These are phyloP conservation scores for Cololabis saira DNA, from an alignment of 2,113 vertebrate species.

Conservation along the genomic window DNA sequence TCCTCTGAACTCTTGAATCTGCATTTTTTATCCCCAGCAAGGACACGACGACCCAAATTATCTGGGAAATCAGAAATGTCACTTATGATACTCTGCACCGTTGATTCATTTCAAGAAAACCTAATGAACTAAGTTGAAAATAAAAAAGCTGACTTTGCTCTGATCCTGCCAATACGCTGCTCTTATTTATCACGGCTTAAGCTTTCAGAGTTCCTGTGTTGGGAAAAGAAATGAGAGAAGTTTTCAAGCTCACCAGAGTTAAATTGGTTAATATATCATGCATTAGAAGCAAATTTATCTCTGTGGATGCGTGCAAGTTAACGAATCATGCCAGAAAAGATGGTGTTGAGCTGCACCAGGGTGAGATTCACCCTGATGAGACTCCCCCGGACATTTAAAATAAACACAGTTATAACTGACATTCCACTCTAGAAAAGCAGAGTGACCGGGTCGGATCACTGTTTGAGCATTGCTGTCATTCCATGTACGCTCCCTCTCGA, in stretches of 20 bases:
- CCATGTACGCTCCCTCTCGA: constrained; percentile 43
- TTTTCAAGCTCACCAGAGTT: background rate
- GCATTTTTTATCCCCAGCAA: constrained; percentile 53
- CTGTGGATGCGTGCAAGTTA: background rate
- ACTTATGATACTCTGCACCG: background rate
- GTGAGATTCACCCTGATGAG: constrained; percentile 25
- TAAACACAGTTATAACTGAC: constrained; percentile 53
- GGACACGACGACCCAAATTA: constrained; percentile 41
- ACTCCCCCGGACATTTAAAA: constrained; percentile 40
- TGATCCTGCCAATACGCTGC: too few species aligned
- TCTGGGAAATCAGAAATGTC: constrained; percentile 41
- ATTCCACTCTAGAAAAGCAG: constrained; percentile 53
- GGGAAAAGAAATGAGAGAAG: constrained; percentile 20
- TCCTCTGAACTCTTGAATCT: constrained; percentile 23
- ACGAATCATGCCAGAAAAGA: constrained; percentile 18
- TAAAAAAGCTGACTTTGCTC: constrained; percentile 10
- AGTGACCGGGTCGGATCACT: constrained; percentile 55
- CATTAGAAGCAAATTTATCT: constrained; percentile 11
- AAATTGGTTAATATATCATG: background rate
- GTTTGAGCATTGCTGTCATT: constrained; percentile 67
- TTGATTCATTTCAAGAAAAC: constrained; percentile 36
- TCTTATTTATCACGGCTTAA: constrained; percentile 28
- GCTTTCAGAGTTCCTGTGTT: constrained; percentile 15
- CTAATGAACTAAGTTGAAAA: constrained; percentile 12
- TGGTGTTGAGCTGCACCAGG: constrained; percentile 26